A percentile compares a stretch with the other conserved stretches of the same genome.
Conservation (phyloP, 2,797 vertebrate genomes). For the Paratrypauchen microcephalus region DNA sequence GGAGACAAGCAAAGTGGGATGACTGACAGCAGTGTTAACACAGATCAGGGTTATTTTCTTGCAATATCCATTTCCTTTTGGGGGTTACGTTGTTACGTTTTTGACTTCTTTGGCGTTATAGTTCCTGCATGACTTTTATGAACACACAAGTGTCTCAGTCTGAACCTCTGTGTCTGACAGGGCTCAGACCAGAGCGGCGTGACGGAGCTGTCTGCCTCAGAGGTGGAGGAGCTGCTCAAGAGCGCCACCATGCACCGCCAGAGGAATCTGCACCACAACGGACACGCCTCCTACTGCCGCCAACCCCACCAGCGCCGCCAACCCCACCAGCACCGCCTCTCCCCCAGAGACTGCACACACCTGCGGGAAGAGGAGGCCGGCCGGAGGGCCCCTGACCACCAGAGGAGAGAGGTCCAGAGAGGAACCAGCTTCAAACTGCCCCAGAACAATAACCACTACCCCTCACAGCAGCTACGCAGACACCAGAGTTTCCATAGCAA, state of each 20-base stretch:
- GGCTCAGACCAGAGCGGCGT: conserved; percentile 38
- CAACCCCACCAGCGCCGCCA: conserved; percentile 6
- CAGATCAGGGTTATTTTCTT: too few relatives aligned
- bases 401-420: background rate
- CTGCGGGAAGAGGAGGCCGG: background rate
- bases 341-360: background rate
- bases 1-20: too few relatives aligned
- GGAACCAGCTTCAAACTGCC: conserved; percentile 14
- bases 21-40: background rate
- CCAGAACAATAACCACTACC: background rate
- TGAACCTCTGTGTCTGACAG: conserved; percentile 19
- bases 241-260: conserved; percentile 69
- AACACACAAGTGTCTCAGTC: too few relatives aligned
- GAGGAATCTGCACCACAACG: conserved; percentile 3
- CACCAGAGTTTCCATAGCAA: conserved; percentile 7
- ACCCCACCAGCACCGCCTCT: background rate
- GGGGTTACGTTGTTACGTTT: too few relatives aligned
- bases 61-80: too few relatives aligned
- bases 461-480: conserved; percentile 4
- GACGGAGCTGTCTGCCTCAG: conserved; percentile 78
- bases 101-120: too few relatives aligned
- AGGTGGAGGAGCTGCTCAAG: conserved; percentile 83
- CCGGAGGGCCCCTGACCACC: background rate
- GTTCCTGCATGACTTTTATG: too few relatives aligned
- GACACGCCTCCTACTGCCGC: conserved; percentile 36